Conservation (phyloP, 1,140 invertebrate genomes). For the Protaetia brevitarsis region DNA sequence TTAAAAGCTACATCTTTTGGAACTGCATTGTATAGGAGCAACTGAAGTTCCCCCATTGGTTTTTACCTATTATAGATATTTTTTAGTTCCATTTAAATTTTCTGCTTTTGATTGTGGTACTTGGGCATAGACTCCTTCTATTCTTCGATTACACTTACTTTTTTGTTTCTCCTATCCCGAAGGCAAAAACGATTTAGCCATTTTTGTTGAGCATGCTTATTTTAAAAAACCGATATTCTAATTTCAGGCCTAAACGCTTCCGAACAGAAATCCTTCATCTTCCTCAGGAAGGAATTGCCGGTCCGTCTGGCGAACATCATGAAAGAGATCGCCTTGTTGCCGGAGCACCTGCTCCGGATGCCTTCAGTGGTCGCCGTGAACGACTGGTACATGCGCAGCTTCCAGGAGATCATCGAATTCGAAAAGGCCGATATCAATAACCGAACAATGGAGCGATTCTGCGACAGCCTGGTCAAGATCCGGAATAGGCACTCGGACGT, state of each 20-base stretch:
- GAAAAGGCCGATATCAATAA: slow-evolving; percentile 66
- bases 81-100: no score
- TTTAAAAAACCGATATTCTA: no score
- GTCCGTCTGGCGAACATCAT: slow-evolving; percentile 96
- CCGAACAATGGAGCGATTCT: slow-evolving; percentile 63
- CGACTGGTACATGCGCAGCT: slow-evolving; percentile 88
- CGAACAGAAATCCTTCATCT: slow-evolving; percentile 85
- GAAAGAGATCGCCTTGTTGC: slow-evolving; percentile 95
- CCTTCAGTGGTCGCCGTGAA: slow-evolving; percentile 86
- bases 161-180: no score
- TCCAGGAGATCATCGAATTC: slow-evolving; percentile 89
- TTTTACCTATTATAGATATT: no score
- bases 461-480: slow-evolving; percentile 82
- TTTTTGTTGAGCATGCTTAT: no score
- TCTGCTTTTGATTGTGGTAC: no score
- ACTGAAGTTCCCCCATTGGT: no score
- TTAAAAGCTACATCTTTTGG: no score
- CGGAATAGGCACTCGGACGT: slow-evolving; percentile 95
- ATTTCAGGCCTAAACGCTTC: slow-evolving; percentile 85
- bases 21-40: no score
- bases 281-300: slow-evolving; percentile 92
- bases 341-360: slow-evolving; percentile 83
- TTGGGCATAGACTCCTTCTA: no score
- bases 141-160: no score
- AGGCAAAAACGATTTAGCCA: no score